These are phyloP conservation scores for Wasmannia auropunctata DNA, from an alignment of 1,140 invertebrate species.

Conservation along the genomic window DNA sequence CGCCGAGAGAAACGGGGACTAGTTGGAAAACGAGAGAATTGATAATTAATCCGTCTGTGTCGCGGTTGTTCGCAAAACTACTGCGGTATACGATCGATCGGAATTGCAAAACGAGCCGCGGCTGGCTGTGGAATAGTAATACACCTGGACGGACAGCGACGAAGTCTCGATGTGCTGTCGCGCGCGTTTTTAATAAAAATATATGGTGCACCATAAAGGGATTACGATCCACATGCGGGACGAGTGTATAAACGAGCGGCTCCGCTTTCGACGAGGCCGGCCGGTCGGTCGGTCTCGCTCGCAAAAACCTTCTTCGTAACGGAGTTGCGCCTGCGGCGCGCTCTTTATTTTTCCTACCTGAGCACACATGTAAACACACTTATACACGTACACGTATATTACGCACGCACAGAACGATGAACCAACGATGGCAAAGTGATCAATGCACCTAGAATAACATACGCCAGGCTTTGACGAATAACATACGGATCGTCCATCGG, in stretches of 20 bases:
- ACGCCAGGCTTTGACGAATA: background rate
- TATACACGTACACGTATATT: background rate
- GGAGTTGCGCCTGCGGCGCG: background rate
- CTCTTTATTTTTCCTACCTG: slow-evolving; percentile 31
- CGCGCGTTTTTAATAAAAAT: slow-evolving; percentile 48
- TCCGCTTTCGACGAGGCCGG: background rate
- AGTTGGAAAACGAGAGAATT: slow-evolving; percentile 29
- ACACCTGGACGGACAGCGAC: no score
- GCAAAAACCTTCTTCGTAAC: slow-evolving; percentile 4
- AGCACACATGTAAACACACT: background rate
- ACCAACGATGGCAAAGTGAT: background rate
- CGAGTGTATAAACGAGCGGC: slow-evolving; percentile 18
- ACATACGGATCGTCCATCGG: background rate
- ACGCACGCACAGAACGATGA: background rate
- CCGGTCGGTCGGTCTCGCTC: no score
- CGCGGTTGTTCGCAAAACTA: background rate
- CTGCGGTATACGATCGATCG: slow-evolving; percentile 4
- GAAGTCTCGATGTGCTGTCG: background rate
- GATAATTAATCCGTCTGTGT: slow-evolving; percentile 46
- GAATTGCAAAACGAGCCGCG: slow-evolving; percentile 6
- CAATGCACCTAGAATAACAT: slow-evolving; percentile 3
- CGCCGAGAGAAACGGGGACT: no score
- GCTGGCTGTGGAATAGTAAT: background rate
- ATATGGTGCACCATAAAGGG: slow-evolving; percentile 19
- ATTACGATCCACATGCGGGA: slow-evolving; percentile 22